Percentiles rank a stretch among this genome's conserved stretches.
Evolutionary conservation across 1,140 invertebrate species (phyloP).

Genomic region (Meloidogyne chitwoodi): DNA sequence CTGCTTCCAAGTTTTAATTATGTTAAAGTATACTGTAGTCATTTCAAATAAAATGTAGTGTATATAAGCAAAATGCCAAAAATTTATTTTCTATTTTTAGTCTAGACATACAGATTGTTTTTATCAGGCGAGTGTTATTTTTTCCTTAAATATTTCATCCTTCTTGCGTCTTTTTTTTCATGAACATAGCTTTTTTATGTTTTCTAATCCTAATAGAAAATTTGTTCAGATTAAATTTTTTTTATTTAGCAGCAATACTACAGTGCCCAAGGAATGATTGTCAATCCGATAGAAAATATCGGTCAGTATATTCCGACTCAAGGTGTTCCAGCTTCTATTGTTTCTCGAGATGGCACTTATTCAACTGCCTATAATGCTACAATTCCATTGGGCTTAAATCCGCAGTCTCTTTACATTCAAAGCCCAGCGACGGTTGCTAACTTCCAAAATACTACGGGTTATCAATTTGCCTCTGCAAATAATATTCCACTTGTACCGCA

Average conservation of each 20-base stretch:
- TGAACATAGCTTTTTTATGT: background rate
- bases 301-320: background rate
- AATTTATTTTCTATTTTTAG: background rate
- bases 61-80: background rate
- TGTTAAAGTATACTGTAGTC: background rate
- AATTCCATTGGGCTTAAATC: background rate
- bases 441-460: constrained; percentile 12
- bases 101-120: background rate
- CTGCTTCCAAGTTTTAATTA: no score
- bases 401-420: constrained; percentile 11
- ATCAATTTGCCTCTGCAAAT: background rate
- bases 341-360: background rate
- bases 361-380: constrained; percentile 1
- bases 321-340: background rate
- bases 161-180: background rate
- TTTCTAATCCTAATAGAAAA: background rate
- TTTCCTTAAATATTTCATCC: background rate
- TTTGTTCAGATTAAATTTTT: background rate
- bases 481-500: background rate
- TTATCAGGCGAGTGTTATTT: background rate
- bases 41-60: background rate
- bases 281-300: constrained; percentile 1
- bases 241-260: background rate
- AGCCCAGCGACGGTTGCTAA: background rate
- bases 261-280: background rate